Conservation (phyloP, 2,797 vertebrate species). For the Coreius guichenoti region DNA sequence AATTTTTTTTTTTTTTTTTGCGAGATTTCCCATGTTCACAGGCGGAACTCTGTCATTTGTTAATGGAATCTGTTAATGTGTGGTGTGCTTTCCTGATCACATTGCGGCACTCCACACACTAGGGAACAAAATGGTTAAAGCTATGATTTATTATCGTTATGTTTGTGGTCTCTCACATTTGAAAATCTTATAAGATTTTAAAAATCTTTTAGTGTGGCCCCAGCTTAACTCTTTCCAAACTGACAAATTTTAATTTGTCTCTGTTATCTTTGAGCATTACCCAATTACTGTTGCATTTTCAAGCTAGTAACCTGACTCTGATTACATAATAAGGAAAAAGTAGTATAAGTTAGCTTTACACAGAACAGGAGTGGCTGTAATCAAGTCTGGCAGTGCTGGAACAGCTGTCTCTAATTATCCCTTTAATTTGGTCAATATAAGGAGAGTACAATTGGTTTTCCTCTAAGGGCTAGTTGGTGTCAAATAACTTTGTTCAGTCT, state of each 20-base stretch:
- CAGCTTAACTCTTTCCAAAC: not conserved
- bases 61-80: too few relatives aligned
- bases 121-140: too few relatives aligned
- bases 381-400: conserved; percentile 31
- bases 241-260: not conserved
- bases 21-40: too few relatives aligned
- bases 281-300: not conserved
- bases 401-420: conserved; percentile 42
- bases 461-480: conserved; percentile 5
- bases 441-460: conserved; percentile 6
- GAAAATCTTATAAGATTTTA: too few relatives aligned
- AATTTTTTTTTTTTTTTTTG: too few relatives aligned
- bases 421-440: conserved; percentile 38
- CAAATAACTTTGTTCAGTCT: conserved; percentile 2
- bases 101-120: too few relatives aligned
- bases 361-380: not conserved
- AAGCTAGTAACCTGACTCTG: not conserved
- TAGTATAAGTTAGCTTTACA: not conserved
- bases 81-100: too few relatives aligned
- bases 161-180: too few relatives aligned
- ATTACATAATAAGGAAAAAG: not conserved
- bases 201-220: too few relatives aligned
- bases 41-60: too few relatives aligned
- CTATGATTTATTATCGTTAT: too few relatives aligned
- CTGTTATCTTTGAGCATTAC: not conserved